Percentiles rank a stretch among this genome's conserved stretches.
These are phyloP conservation scores for Acanthosepion pharaonis DNA, from an alignment of 2,888 invertebrate genomes.

Conservation along the genomic window DNA sequence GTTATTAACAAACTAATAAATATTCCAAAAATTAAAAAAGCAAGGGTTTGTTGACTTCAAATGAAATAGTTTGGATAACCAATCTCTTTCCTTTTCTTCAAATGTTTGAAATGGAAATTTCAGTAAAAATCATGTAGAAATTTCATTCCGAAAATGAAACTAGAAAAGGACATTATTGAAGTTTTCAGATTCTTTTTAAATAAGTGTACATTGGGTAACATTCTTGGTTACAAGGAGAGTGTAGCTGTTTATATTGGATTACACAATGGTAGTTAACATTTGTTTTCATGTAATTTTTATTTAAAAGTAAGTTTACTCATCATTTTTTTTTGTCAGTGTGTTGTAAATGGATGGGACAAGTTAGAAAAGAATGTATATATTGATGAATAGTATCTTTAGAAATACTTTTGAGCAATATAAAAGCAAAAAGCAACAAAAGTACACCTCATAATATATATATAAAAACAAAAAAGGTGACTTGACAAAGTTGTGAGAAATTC, in stretches of 20 bases:
- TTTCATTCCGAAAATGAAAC: neutral
- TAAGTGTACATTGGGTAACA: neutral
- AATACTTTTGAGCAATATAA: neutral
- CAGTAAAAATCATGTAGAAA: neutral
- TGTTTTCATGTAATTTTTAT: neutral
- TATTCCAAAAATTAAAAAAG: neutral
- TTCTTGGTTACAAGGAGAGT: neutral
- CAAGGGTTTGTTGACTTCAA: neutral
- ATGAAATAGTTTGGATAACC: neutral
- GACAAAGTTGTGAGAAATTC: neutral
- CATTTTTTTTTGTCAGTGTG: neutral
- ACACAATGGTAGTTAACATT: neutral
- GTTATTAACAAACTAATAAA: neutral
- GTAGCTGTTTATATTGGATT: neutral
- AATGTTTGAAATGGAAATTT: no score
- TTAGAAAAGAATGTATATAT: neutral
- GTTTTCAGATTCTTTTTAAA: neutral
- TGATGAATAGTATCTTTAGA: neutral
- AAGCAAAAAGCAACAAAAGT: neutral
- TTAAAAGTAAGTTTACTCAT: neutral
- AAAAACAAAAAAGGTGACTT: neutral
- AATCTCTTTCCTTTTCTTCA: no score
- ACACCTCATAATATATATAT: no score
- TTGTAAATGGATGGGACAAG: neutral
- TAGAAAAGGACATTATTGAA: neutral